Conservation (phyloP, 53 echinoderm and acorn worm genomes). For the Glandiceps talaboti region DNA sequence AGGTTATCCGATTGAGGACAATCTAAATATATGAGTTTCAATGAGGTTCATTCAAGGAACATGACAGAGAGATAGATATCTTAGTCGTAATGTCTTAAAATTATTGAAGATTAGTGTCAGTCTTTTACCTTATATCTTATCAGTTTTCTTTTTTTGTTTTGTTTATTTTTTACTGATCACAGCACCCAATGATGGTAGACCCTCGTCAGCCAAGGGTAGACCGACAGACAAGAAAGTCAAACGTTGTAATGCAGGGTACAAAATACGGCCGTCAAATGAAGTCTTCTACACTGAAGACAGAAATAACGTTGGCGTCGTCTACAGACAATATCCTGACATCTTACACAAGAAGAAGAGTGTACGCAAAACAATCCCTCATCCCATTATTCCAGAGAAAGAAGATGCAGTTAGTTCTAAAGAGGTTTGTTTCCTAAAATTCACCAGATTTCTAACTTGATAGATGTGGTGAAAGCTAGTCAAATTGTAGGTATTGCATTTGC, state of each 20-base stretch:
- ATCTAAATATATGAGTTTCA: no score
- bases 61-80: no score
- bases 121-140: background rate
- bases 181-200: background rate
- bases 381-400: slow-evolving; percentile 80
- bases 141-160: background rate
- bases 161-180: background rate
- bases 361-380: slow-evolving; percentile 62
- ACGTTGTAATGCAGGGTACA: background rate
- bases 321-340: slow-evolving; percentile 62
- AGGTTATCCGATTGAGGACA: no score
- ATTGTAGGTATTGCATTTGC: no score
- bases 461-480: no score
- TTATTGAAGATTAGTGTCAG: background rate
- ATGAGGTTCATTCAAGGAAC: no score
- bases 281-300: slow-evolving; percentile 90
- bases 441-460: no score
- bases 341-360: slow-evolving; percentile 48
- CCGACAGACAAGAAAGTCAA: background rate
- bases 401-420: slow-evolving; percentile 75
- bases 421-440: no score
- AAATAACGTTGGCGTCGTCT: slow-evolving; percentile 86
- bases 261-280: slow-evolving; percentile 10
- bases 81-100: background rate
- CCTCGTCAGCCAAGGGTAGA: background rate